Base-by-base conservation (phyloP, 2,797 vertebrate species). In the Leucoraja ocellata region DNA sequence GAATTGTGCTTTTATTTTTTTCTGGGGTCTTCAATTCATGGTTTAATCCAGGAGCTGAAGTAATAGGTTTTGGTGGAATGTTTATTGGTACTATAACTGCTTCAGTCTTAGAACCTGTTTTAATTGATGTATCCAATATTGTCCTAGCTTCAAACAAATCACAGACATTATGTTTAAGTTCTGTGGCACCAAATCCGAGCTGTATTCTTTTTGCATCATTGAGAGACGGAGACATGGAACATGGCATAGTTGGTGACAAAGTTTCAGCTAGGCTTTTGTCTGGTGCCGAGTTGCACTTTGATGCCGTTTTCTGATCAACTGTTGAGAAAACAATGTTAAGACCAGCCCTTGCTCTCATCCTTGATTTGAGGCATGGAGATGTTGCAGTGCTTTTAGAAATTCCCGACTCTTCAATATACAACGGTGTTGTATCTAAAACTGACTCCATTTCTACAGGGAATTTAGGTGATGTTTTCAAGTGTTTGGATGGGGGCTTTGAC, bases 361-460 rank as follows among this genome's bases (percentile, higher is more conserved):
- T 61, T 61, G 79, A 81, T 46, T 23, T 46, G 79, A 8, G 79
- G 16, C 46, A 18, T 80, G 36, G 79, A 80, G 14, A 46, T 23
- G 21, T 46, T 80, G 6, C 36, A 80, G 36, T 18, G 46, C 21
- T 18, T 80, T 80, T 23, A 80, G 54, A 58, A 13, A 23, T 9
- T 4, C 61, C 54, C 5, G 46, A 58, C 81, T 28, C 23, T 11
- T 61, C 54, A 25, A 23, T 0, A 8, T 83, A 54, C 11, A 10
- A 58, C 28, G 80, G 80, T 83, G 80, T 83, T 58, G 4, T 46
- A 83, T 54, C 84, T 73, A 90, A 39, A 36, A 94, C 83, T 88
- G 77, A 91, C 23, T 90, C 93, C 16, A 94, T 94, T 7, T 77
- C 13, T 10, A 88, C 8, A 7, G 32, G n/a, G 80, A 32, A 36